Base-by-base conservation (phyloP, 2,797 vertebrate species). In the Danio tinwini region DNA sequence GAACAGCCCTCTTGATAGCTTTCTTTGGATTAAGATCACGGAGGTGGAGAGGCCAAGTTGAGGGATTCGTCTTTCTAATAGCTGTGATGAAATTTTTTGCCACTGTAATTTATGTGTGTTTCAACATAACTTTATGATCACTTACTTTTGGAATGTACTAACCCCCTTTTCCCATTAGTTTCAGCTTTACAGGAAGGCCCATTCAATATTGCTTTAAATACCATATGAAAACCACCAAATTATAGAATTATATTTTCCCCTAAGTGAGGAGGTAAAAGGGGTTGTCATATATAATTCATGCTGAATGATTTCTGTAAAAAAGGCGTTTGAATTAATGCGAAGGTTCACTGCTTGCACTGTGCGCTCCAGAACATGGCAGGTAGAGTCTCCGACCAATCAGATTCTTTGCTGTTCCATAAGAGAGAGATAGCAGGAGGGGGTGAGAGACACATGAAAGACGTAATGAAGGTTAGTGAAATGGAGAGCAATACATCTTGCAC, bases 401-500 rank as follows among this genome's bases (percentile, higher is more conserved):
- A 56, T 47, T 13, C 16, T 65, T 68, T 42, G 3, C 42, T 75
- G 53, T 47, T 72, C 72, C 44, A 8, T 47, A 49, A n/a, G 37
- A 64, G 69, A 50, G 68, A 74, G 71, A 74, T 65, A 62, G 56
- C 21, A 59, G 37, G 62, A 77, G 58, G 58, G 47, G 63, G 73
- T 45, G 50, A 74, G 69, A 75, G 83, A 82, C 74, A 83, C 77
- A 82, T 84, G 77, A 82, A 84, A 86, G 82, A 83, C 83, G 58
- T 85, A 78, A 85, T 81, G 83, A 86, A 86, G 82, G 76, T 83
- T 86, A 87, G 83, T 81, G 84, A 85, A 85, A 85, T 82, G 82
- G 82, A 84, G 83, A 81, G 84, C 81, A 76, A 85, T 80, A 78
- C 78, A 73, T 84, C 83, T 81, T 86, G 82, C 76, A 80, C 83